Conservation (phyloP, 2,888 invertebrate genomes). For the Marronus borbonicus region DNA sequence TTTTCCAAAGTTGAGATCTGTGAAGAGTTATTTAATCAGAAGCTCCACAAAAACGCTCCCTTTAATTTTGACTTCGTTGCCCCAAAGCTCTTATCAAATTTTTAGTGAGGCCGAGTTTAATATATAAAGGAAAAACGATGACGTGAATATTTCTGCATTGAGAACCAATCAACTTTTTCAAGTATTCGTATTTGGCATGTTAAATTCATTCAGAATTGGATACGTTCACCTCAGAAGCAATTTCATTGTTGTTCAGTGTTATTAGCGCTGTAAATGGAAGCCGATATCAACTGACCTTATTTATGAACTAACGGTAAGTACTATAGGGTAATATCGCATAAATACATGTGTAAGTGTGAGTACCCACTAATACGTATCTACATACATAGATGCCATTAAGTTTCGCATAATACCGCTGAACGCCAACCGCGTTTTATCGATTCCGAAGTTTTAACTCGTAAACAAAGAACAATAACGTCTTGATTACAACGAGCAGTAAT, state of each 20-base stretch:
- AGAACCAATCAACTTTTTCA: no score
- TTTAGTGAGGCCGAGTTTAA: no score
- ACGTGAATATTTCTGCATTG: no score
- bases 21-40: no score
- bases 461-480: slow-evolving; percentile 30
- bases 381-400: background rate
- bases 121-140: no score
- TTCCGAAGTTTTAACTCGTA: slow-evolving; percentile 19
- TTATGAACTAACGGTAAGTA: slow-evolving; percentile 16
- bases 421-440: slow-evolving; percentile 22
- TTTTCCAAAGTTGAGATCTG: no score
- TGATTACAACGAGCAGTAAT: slow-evolving; percentile 8
- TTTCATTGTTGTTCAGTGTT: background rate
- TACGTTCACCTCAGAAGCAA: background rate
- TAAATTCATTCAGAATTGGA: background rate
- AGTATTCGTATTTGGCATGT: background rate
- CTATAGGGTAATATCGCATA: background rate
- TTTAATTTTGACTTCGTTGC: no score
- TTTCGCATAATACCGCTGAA: slow-evolving; percentile 7
- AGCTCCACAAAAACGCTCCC: no score
- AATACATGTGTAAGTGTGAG: slow-evolving; percentile 1
- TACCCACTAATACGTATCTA: no score
- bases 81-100: no score
- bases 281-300: slow-evolving; percentile 13
- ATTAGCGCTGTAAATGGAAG: background rate